Conservation (phyloP, 2,113 vertebrate species). For the Ia io region DNA sequence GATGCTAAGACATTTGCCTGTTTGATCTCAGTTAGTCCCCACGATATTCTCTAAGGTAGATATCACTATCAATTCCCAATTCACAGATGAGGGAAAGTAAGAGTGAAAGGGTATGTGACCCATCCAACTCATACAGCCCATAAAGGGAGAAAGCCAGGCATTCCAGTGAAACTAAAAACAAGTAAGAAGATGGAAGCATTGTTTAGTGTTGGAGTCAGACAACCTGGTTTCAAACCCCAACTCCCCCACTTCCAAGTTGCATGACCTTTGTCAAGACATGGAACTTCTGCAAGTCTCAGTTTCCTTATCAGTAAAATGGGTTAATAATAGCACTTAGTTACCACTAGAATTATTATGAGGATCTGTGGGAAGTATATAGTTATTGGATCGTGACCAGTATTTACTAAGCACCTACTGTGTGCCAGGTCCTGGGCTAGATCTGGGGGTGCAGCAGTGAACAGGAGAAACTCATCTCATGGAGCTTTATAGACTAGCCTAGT, state of each 20-base stretch:
- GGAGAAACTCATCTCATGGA: background rate
- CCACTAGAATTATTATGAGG: background rate
- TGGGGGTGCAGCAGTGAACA: background rate
- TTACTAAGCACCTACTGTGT: background rate
- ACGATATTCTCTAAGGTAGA: background rate
- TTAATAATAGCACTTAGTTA: background rate
- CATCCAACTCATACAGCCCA: background rate
- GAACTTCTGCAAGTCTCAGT: background rate
- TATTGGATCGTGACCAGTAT: background rate
- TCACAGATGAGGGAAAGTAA: background rate
- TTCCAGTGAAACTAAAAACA: background rate
- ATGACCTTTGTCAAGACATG: background rate
- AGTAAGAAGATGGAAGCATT: background rate
- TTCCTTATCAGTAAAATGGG: background rate
- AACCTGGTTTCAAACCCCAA: background rate
- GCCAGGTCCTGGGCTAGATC: background rate
- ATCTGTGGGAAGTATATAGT: background rate
- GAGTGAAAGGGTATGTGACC: background rate
- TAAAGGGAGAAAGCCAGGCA: background rate
- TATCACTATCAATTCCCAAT: background rate
- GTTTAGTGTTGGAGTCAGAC: background rate
- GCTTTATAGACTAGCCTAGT: background rate
- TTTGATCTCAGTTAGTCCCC: background rate
- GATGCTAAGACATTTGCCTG: background rate
- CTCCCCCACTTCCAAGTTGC: background rate